Base-by-base conservation (phyloP, 2,797 vertebrate species). In the Hoplostethus atlanticus region DNA sequence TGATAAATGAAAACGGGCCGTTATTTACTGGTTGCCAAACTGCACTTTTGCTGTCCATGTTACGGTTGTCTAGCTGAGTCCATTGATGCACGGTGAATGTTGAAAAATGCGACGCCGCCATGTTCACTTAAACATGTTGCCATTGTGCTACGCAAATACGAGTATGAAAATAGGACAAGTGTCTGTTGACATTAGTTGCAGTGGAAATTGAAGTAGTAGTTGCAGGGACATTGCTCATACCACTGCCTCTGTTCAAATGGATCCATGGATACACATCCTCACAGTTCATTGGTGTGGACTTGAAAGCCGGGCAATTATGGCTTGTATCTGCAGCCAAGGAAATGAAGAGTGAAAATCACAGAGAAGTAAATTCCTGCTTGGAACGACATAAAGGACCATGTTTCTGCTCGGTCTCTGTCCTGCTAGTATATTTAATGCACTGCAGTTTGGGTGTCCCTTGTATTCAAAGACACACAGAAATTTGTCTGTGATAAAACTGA, bases 401-500 rank as follows among this genome's bases (percentile, higher is more conserved):
- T 70, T 64, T 48, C 73, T 64, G 50, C 62, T 65, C 17, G 0
- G 62, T 57, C 62, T 76, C 40, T 15, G 53, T 52, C 63, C 75
- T 25, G 53, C 72, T 71, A 34, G 9, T 70, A 46, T 5, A 62
- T 70, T 87, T 90, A 78, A 74, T 68, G 61, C 13, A 13, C 79
- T 5, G 65, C 63, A 52, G 80, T 68, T 69, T 54, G 55, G 40
- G 21, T 64, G 61, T 48, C 68, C 75, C 71, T 84, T 71, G 56
- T 67, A 73, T 86, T 89, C 83, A 79, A 85, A 89, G 82, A 55
- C 72, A 62, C 48, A 51, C 61, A 46, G 73, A 53, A 79, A 66
- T 84, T 82, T 63, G 62, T 65, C 64, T 6, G 48, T 53, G 58
- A 88, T 88, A 80, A 91, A 91, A 84, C 34, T 68, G 82, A 67